Evolutionary conservation across 2,888 invertebrate genomes (phyloP).

Genomic region (Diachrysia chrysitis): DNA sequence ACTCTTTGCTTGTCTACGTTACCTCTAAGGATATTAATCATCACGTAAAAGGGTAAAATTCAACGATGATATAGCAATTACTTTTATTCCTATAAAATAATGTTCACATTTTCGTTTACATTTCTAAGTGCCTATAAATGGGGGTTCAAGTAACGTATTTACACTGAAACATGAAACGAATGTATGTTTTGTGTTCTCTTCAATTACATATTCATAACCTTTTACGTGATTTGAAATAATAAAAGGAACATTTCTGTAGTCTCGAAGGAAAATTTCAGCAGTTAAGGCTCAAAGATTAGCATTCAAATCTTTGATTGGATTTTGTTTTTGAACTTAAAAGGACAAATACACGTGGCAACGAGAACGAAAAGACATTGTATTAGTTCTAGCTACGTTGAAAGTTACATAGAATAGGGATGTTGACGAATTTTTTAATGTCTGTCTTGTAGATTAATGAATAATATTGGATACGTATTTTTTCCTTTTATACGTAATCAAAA

Average conservation of each 20-base stretch:
- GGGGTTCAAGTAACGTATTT: not conserved
- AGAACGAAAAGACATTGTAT: no score
- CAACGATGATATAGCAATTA: not conserved
- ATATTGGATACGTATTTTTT: no score
- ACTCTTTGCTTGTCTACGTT: no score
- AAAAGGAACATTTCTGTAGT: not conserved
- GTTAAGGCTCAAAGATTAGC: not conserved
- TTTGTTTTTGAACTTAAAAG: not conserved
- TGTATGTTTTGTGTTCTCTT: conserved; percentile 1
- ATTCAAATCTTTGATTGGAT: not conserved
- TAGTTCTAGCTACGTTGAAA: no score
- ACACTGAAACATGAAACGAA: conserved; percentile 4
- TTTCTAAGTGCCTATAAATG: conserved; percentile 1
- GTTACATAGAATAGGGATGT: no score
- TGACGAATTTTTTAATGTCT: no score
- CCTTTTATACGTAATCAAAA: no score
- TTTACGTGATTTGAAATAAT: not conserved
- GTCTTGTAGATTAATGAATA: no score
- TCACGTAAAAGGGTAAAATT: not conserved
- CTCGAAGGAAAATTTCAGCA: not conserved
- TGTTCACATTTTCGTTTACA: not conserved
- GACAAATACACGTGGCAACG: no score
- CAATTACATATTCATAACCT: conserved; percentile 2
- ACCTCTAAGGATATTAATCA: no score
- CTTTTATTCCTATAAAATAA: not conserved